phyloP scores from a whole-genome alignment of 2,888 invertebrate species.

The Hirtodrosophila histrioides region DNA sequence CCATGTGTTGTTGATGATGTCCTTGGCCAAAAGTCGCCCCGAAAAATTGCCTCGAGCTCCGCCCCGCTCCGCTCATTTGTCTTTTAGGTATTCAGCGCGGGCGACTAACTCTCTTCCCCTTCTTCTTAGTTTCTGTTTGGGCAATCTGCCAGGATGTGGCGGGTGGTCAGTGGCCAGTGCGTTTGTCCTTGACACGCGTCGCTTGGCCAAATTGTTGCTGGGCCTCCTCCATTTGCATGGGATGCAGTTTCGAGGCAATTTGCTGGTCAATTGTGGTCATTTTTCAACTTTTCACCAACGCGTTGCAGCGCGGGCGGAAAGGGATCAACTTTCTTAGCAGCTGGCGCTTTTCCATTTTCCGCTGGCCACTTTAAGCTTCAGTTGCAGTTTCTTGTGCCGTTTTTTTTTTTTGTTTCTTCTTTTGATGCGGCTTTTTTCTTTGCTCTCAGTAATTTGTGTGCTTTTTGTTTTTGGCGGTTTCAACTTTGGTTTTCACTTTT shows the following conservation, averaged over 20 bases:
- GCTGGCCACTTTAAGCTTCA: constrained; percentile 25
- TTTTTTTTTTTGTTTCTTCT: neutral
- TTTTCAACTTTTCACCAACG: constrained; percentile 9
- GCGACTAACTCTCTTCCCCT: constrained; percentile 4
- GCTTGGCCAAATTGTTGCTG: constrained; percentile 21
- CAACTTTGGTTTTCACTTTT: constrained; percentile 23
- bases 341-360: constrained; percentile 9
- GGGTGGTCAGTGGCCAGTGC: no score
- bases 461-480: constrained; percentile 7
- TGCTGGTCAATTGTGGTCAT: constrained; percentile 59
- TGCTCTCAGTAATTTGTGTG: constrained; percentile 28
- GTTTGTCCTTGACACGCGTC: constrained; percentile 70
- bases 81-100: constrained; percentile 30
- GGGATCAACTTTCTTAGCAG: constrained; percentile 30
- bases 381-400: constrained; percentile 12
- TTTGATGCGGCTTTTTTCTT: constrained; percentile 1
- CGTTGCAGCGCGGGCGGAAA: constrained; percentile 3
- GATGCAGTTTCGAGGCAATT: constrained; percentile 46
- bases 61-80: constrained; percentile 51
- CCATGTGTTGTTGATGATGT: constrained; percentile 64
- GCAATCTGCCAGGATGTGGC: constrained; percentile 50
- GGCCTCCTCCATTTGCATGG: constrained; percentile 17
- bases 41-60: constrained; percentile 19
- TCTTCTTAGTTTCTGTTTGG: constrained; percentile 25
- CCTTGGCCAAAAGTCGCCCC: constrained; percentile 49